Conservation (phyloP, 2,797 vertebrate species). For the Protonibea diacanthus region DNA sequence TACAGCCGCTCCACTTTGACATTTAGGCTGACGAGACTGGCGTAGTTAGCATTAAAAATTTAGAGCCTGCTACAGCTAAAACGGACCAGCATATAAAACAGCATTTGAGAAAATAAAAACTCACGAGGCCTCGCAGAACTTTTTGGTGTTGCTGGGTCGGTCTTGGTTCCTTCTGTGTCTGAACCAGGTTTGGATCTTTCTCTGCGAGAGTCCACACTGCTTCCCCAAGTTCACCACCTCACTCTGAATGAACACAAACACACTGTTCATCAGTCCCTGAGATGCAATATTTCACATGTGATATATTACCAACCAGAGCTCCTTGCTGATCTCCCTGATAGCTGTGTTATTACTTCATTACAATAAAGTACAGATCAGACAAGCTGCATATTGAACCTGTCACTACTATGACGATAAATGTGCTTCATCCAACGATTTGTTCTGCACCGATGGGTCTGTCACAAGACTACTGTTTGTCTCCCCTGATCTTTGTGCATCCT, state of each 20-base stretch:
- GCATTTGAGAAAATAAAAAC: slow-evolving; percentile 35
- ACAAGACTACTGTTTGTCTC: not conserved
- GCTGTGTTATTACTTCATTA: slow-evolving; percentile 9
- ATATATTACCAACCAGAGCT: not conserved
- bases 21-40: not conserved
- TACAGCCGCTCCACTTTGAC: not conserved
- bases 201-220: slow-evolving; percentile 84
- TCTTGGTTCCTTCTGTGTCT: slow-evolving; percentile 88
- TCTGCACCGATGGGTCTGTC: slow-evolving; percentile 7
- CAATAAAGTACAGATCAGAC: not conserved
- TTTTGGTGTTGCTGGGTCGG: slow-evolving; percentile 88
- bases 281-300: not conserved
- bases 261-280: not conserved
- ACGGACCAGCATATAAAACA: too few relatives aligned
- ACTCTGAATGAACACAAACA: slow-evolving; percentile 63
- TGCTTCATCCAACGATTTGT: slow-evolving; percentile 20
- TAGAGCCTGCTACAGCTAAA: not conserved
- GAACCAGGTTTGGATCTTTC: slow-evolving; percentile 92
- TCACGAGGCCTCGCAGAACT: slow-evolving; percentile 94
- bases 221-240: slow-evolving; percentile 80
- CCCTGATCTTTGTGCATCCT: slow-evolving; percentile 13
- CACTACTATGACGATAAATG: not conserved
- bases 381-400: slow-evolving; percentile 15
- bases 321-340: not conserved
- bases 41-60: not conserved